phyloP scores from a whole-genome alignment of 2,888 invertebrate species.

The Teinopalpus imperialis region DNA sequence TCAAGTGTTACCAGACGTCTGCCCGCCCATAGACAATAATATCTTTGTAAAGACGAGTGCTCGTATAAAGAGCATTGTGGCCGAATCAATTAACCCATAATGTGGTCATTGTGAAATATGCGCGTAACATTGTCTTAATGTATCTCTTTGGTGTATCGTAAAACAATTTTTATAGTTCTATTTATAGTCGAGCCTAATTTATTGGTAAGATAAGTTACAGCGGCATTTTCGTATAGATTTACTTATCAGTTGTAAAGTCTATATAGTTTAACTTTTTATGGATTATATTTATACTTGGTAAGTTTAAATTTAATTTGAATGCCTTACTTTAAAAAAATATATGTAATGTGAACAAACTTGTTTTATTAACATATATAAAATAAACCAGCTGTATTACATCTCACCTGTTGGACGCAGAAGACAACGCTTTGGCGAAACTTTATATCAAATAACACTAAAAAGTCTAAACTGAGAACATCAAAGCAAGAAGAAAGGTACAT shows the following conservation, averaged over 20 bases:
- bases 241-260: constrained; percentile 44
- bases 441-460: constrained; percentile 62
- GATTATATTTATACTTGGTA: too few relatives aligned
- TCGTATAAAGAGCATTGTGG: constrained; percentile 74
- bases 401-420: constrained; percentile 57
- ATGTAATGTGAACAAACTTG: too few relatives aligned
- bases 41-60: constrained; percentile 66
- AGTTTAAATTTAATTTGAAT: too few relatives aligned
- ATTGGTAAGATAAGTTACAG: constrained; percentile 74
- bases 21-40: constrained; percentile 71
- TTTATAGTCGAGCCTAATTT: constrained; percentile 70
- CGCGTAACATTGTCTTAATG: constrained; percentile 78
- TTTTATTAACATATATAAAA: too few relatives aligned
- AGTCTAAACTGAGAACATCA: constrained; percentile 60
- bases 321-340: too few relatives aligned
- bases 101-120: constrained; percentile 73
- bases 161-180: constrained; percentile 78
- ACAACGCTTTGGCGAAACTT: constrained; percentile 34
- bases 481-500: constrained; percentile 56
- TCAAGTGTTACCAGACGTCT: constrained; percentile 80
- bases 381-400: constrained; percentile 42
- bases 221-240: constrained; percentile 63
- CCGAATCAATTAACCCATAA: constrained; percentile 78
- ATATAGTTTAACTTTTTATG: constrained; percentile 50
- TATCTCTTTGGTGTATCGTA: constrained; percentile 72